Percentiles rank a stretch among this genome's conserved stretches.
These are phyloP conservation scores for Catajapyx aquilonaris DNA, from an alignment of 1,140 invertebrate genomes.

Conservation along the genomic window DNA sequence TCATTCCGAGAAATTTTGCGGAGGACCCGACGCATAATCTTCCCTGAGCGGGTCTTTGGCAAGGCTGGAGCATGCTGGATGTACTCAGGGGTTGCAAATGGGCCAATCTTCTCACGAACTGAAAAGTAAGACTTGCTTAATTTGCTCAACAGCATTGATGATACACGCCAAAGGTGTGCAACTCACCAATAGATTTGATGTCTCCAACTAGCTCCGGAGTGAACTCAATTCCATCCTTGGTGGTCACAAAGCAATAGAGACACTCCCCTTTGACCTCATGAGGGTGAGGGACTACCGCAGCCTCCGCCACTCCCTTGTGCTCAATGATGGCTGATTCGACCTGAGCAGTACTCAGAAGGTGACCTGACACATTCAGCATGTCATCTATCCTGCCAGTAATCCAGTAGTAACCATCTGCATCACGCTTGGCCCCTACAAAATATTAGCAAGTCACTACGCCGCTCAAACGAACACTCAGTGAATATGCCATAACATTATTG, in stretches of 20 bases:
- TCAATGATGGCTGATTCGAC: constrained; percentile 78
- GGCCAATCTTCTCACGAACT: constrained; percentile 81
- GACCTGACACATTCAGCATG: constrained; percentile 94
- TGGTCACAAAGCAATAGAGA: constrained; percentile 86
- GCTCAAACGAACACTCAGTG: neutral
- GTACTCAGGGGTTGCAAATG: constrained; percentile 87
- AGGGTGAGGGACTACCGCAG: constrained; percentile 82
- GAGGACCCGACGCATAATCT: constrained; percentile 89
- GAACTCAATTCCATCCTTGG: constrained; percentile 50
- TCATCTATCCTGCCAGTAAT: constrained; percentile 93
- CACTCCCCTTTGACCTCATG: constrained; percentile 90
- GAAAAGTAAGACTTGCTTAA: constrained; percentile 12
- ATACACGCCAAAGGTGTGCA: neutral
- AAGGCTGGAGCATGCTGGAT: constrained; percentile 78
- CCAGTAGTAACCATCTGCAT: constrained; percentile 89
- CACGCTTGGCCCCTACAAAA: constrained; percentile 55
- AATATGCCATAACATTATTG: neutral
- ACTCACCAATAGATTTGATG: constrained; percentile 45
- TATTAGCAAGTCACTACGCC: constrained; percentile 3
- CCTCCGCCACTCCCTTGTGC: constrained; percentile 64
- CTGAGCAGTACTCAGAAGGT: constrained; percentile 91
- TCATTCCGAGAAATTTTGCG: constrained; percentile 81
- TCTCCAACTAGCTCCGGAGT: constrained; percentile 45
- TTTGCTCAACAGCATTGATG: neutral
- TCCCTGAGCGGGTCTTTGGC: constrained; percentile 93